These are phyloP conservation scores for Lepidothrix coronata DNA, from an alignment of 2,113 vertebrate genomes.

Conservation along the genomic window DNA sequence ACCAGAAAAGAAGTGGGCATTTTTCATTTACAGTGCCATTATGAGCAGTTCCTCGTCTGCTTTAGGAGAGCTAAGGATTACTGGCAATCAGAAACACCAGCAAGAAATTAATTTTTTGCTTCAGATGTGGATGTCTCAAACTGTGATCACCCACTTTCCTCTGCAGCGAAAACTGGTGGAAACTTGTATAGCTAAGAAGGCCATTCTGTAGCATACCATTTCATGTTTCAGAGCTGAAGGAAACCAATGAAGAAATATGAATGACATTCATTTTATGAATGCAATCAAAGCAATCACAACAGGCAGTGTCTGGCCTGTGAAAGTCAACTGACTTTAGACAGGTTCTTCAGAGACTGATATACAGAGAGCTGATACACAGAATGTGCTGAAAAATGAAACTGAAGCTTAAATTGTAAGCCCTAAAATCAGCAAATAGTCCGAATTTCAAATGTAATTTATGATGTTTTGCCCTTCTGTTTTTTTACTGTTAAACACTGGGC, in stretches of 20 bases:
- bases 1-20: not conserved
- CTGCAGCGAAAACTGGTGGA: not conserved
- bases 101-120: not conserved
- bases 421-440: not conserved
- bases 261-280: not conserved
- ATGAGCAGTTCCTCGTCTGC: not conserved
- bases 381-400: not conserved
- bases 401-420: not conserved
- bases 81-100: not conserved
- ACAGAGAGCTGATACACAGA: not conserved
- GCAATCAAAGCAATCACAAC: not conserved
- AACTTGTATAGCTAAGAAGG: not conserved
- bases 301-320: not conserved
- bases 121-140: not conserved
- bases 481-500: not conserved
- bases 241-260: not conserved
- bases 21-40: not conserved
- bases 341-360: not conserved
- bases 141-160: not conserved
- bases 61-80: not conserved
- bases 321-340: not conserved
- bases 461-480: not conserved
- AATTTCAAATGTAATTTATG: not conserved
- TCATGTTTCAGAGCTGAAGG: not conserved
- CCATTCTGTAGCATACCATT: not conserved